These are phyloP conservation scores for Bombus consobrinus DNA, from an alignment of 1,140 invertebrate species.

Conservation along the genomic window DNA sequence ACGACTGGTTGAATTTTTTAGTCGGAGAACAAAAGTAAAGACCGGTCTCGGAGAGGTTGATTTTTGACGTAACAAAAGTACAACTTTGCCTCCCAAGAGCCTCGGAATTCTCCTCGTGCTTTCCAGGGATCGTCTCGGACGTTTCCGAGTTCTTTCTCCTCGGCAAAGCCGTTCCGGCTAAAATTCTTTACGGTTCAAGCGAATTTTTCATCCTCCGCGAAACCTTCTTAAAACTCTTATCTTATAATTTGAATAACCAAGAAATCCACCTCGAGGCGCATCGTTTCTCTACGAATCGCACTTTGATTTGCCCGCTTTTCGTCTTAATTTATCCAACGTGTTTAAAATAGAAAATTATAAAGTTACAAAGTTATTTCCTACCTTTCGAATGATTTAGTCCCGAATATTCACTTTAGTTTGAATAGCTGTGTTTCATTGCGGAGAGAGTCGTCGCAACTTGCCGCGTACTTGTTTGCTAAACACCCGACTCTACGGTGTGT, in stretches of 20 bases:
- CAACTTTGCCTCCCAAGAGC: neutral
- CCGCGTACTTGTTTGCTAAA: too few species aligned
- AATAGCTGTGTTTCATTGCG: too few species aligned
- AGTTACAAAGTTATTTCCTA: too few species aligned
- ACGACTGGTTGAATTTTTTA: slow-evolving; percentile 5
- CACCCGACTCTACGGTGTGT: too few species aligned
- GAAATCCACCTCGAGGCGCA: neutral
- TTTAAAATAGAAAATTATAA: too few species aligned
- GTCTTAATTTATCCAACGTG: too few species aligned
- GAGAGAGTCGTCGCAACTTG: too few species aligned
- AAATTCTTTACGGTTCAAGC: neutral
- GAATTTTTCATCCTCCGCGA: neutral
- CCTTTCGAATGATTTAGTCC: too few species aligned
- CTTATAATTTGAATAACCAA: slow-evolving; percentile 22
- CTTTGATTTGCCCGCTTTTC: too few species aligned
- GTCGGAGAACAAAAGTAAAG: neutral
- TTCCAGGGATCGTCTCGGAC: neutral
- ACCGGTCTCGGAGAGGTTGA: neutral
- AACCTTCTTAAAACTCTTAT: neutral
- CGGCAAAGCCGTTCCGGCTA: neutral
- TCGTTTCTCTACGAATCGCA: neutral
- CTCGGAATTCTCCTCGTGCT: neutral
- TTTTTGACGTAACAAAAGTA: slow-evolving; percentile 17
- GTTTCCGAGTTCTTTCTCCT: neutral
- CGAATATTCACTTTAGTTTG: too few species aligned